phyloP scores from a whole-genome alignment of 2,888 invertebrate species.

The Hydraecia micacea region DNA sequence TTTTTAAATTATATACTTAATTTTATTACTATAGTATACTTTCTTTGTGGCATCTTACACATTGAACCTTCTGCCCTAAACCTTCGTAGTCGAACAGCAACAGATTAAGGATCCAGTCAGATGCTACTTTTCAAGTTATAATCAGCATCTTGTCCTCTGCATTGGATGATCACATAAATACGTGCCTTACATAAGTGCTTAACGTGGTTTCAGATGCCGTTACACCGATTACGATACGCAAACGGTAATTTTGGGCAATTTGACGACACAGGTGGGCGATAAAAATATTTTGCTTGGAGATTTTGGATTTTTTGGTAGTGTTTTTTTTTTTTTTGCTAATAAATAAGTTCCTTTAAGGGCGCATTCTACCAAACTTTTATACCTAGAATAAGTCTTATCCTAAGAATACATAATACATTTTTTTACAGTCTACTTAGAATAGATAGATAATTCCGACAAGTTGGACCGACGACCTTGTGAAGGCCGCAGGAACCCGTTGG shows the following conservation, averaged over 20 bases:
- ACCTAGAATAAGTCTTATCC: too few species aligned
- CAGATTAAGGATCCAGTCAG: constrained; percentile 25
- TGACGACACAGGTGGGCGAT: constrained; percentile 35
- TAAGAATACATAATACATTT: too few species aligned
- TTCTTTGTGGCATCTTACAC: background rate
- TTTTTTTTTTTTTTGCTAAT: constrained; percentile 14
- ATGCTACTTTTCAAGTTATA: constrained; percentile 32
- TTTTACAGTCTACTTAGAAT: too few species aligned
- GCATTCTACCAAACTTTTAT: too few species aligned
- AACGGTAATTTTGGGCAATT: constrained; percentile 38
- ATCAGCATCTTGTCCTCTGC: constrained; percentile 32
- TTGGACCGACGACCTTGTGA: too few species aligned
- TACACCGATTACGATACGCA: constrained; percentile 21
- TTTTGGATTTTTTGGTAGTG: background rate
- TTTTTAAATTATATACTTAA: too few species aligned
- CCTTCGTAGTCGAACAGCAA: background rate
- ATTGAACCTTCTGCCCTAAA: constrained; percentile 33
- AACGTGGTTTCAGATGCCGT: constrained; percentile 56
- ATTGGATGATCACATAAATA: constrained; percentile 44
- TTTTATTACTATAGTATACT: too few species aligned
- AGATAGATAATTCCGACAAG: too few species aligned
- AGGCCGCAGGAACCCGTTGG: too few species aligned
- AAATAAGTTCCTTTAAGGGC: too few species aligned
- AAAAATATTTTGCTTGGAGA: constrained; percentile 20
- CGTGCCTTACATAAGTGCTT: constrained; percentile 46